phyloP scores from a whole-genome alignment of 37 sponge, comb jelly and placozoan species.

The Ephydatia muelleri region DNA sequence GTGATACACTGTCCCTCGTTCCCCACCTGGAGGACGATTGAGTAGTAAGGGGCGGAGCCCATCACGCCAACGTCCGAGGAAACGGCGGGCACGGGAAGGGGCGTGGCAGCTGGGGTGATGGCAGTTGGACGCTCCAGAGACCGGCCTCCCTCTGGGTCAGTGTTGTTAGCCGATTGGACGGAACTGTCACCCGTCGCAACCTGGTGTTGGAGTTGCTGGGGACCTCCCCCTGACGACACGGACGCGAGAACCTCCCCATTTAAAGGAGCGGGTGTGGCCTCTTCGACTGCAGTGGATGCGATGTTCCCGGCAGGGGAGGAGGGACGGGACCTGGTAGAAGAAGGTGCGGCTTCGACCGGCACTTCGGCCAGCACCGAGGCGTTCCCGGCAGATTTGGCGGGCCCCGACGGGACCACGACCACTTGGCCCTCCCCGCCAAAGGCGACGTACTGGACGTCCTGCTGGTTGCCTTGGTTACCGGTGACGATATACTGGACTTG shows the following conservation, averaged over 20 bases:
- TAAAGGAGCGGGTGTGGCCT: neutral
- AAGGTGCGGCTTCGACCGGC: neutral
- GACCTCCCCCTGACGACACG: neutral
- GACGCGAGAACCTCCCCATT: neutral
- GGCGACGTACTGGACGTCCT: conserved; percentile 22
- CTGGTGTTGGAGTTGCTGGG: neutral
- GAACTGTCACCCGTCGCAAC: neutral
- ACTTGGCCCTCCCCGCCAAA: neutral
- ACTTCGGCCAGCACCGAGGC: neutral
- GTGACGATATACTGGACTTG: conserved; percentile 39
- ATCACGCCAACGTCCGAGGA: too few species aligned
- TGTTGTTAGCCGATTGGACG: neutral
- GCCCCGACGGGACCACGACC: neutral
- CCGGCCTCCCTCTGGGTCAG: too few species aligned
- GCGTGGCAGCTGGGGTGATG: too few species aligned
- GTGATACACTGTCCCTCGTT: conserved; percentile 40
- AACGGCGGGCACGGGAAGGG: too few species aligned
- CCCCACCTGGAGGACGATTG: conserved; percentile 2
- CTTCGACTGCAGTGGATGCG: neutral
- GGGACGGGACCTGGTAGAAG: neutral
- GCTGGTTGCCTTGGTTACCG: conserved; percentile 21
- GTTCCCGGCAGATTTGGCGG: neutral
- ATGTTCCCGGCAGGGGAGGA: neutral
- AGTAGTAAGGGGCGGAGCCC: neutral
- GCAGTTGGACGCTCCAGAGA: too few species aligned